A percentile compares a stretch with the other conserved stretches of the same genome.
Evolutionary conservation across 1,140 invertebrate species (phyloP).

Genomic region (Marisa cornuarietis): DNA sequence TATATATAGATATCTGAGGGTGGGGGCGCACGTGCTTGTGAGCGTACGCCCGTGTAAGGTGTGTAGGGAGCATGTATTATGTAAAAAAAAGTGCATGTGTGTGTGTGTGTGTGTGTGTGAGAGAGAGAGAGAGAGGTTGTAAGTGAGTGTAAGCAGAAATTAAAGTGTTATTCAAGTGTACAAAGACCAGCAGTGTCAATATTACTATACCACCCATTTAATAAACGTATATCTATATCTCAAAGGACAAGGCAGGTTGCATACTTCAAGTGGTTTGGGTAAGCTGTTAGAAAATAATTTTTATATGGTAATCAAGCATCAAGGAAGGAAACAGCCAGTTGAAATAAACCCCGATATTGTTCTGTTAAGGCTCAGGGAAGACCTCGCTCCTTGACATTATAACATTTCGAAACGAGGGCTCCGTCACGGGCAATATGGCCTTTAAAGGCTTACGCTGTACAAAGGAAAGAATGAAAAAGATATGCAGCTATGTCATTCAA

Average conservation of each 20-base stretch:
- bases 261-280: too few species aligned
- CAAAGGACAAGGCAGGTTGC: not conserved
- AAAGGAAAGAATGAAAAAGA: slow-evolving; percentile 19
- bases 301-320: not conserved
- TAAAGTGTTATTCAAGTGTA: too few species aligned
- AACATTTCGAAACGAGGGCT: slow-evolving; percentile 38
- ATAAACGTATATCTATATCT: not conserved
- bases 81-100: slow-evolving; percentile 2
- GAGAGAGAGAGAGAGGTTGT: not conserved
- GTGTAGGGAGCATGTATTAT: not conserved
- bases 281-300: too few species aligned
- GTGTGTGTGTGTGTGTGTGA: slow-evolving; percentile 15
- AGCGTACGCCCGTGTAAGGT: not conserved
- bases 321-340: not conserved
- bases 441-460: slow-evolving; percentile 40
- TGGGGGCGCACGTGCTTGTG: not conserved
- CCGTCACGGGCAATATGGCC: slow-evolving; percentile 45
- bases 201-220: too few species aligned
- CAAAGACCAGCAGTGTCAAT: too few species aligned
- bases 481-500: slow-evolving; percentile 17
- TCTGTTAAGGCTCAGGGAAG: slow-evolving; percentile 49
- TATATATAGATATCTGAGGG: too few species aligned
- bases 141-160: not conserved
- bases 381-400: slow-evolving; percentile 52
- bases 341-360: not conserved